phyloP scores from a whole-genome alignment of 92 coral and sea anemone species.

The Diadumene lineata region DNA sequence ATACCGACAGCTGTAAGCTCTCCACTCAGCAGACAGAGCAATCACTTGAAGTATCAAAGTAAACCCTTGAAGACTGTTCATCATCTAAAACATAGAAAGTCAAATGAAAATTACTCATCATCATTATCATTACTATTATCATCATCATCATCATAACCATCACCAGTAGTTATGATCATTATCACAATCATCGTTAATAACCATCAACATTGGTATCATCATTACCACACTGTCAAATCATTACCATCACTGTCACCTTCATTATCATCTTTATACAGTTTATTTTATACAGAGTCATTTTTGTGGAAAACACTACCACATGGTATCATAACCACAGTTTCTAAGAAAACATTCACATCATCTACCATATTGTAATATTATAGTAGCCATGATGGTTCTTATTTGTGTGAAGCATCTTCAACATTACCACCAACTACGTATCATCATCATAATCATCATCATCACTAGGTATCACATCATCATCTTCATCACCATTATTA shows the following conservation, averaged over 20 bases:
- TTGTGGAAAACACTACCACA: too few relatives aligned
- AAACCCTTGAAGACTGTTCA: slow-evolving; percentile 88
- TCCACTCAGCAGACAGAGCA: slow-evolving; percentile 92
- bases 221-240: too few relatives aligned
- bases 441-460: slow-evolving; percentile 1
- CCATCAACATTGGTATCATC: background rate
- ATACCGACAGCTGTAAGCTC: slow-evolving; percentile 82
- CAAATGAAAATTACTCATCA: background rate
- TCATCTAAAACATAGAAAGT: slow-evolving; percentile 50
- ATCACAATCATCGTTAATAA: background rate
- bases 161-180: background rate
- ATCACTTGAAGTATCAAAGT: slow-evolving; percentile 78
- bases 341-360: too few relatives aligned
- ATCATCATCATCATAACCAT: slow-evolving; percentile 6
- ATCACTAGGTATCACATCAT: background rate
- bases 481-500: slow-evolving; percentile 2
- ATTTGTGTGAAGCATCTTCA: background rate
- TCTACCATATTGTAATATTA: too few relatives aligned
- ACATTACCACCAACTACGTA: background rate
- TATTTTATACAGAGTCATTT: too few relatives aligned
- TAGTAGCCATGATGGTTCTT: too few relatives aligned
- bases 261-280: background rate
- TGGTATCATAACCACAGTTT: too few relatives aligned
- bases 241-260: too few relatives aligned
- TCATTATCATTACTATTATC: background rate